Evolutionary conservation across 2,888 invertebrate genomes (phyloP), one percentile per base, ranked within the genome.

Genomic region (Coleophora flavipennella): DNA sequence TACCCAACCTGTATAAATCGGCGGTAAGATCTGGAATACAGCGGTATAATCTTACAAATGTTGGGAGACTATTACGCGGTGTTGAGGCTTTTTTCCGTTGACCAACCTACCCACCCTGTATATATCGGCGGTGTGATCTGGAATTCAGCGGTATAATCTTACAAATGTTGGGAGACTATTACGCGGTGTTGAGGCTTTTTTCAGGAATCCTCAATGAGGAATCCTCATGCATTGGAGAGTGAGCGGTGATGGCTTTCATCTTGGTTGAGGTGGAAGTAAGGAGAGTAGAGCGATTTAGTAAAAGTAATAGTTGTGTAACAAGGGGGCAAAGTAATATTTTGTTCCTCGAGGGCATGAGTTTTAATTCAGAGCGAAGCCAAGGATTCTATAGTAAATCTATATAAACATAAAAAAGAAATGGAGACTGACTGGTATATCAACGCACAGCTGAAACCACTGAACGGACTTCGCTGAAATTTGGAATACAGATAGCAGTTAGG

Each of bases 1-100:
- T n/a, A n/a, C n/a, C n/a, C n/a, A n/a, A n/a, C n/a, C n/a, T n/a
- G n/a, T 50, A 62, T 62, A 63, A 61, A 62, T 62, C 60, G 57
- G 45, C 38, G 26, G 31, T 28, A 34, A 14, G 31, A 31, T 40
- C 38, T 33, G 44, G 44, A 42, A 65, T 66, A 55, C 62, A 33
- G 46, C 57, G 56, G 75, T 72, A 76, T 77, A 77, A 78, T 73
- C 59, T 61, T 67, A 77, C 78, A 78, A 76, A 77, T 78, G 78
- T 78, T 68, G 62, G 55, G 57, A 52, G 57, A 60, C 73, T 70
- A 77, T 78, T 77, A 78, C 76, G 67, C 49, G 51, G 40, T 46
- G 53, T 66, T 77, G 77, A 68, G 70, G 68, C 77, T 78, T 78
- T 78, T 78, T 68, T 62, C n/a, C n/a, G n/a, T n/a, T n/a, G n/a